Conservation (phyloP, 2,113 vertebrate species). For the Sebastes fasciatus region DNA sequence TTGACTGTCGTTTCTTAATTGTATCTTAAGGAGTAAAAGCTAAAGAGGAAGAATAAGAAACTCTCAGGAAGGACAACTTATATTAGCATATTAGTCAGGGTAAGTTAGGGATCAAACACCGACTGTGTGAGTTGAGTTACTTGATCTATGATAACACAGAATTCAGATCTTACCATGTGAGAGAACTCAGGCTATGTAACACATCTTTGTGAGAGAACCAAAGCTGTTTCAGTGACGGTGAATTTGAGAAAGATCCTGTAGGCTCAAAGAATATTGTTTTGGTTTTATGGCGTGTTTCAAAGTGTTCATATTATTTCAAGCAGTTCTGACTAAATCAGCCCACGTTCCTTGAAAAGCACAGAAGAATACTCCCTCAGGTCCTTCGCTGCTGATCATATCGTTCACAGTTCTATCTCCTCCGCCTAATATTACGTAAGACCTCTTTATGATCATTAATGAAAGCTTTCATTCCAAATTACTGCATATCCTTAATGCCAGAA, state of each 20-base stretch:
- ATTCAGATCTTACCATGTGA: conserved; percentile 7
- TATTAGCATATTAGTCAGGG: conserved; percentile 15
- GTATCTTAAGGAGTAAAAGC: conserved; percentile 12
- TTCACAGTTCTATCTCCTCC: conserved; percentile 7
- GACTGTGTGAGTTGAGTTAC: neutral
- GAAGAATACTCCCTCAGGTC: conserved; percentile 56
- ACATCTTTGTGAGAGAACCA: conserved; percentile 3
- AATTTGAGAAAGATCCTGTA: conserved; percentile 5
- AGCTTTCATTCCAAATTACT: neutral
- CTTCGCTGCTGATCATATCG: conserved; percentile 16
- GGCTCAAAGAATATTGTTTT: conserved; percentile 14
- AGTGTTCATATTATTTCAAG: conserved; percentile 33
- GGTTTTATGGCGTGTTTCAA: conserved; percentile 16
- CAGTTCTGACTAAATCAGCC: conserved; percentile 32
- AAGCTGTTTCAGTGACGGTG: conserved; percentile 7
- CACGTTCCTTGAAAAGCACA: conserved; percentile 40
- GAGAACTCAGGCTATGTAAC: neutral
- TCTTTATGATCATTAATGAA: neutral
- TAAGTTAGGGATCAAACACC: conserved; percentile 33
- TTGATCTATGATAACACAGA: conserved; percentile 5
- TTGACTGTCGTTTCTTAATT: conserved; percentile 24
- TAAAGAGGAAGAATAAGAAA: conserved; percentile 19
- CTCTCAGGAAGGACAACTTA: conserved; percentile 44
- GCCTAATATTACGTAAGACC: conserved; percentile 27
- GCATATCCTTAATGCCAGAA: neutral